These are phyloP conservation scores for Tychaedon coryphoeus DNA, from an alignment of 2,113 vertebrate genomes.

Conservation along the genomic window DNA sequence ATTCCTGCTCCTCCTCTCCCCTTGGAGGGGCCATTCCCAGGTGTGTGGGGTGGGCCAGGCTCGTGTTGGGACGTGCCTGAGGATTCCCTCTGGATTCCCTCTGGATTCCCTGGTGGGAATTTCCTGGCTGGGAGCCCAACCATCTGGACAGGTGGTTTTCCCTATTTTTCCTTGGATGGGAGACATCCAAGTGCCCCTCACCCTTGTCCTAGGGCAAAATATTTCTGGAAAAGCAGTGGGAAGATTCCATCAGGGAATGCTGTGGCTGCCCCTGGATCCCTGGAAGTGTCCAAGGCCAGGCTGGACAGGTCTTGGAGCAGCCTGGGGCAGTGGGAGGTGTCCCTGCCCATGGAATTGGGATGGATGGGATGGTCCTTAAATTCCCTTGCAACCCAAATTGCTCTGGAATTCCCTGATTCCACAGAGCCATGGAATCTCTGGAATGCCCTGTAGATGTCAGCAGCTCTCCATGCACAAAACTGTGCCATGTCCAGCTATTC, in stretches of 20 bases:
- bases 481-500: fast-evolving
- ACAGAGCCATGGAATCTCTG: not conserved
- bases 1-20: not conserved
- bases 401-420: not conserved
- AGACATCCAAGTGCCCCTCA: not conserved
- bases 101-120: not conserved
- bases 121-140: not conserved
- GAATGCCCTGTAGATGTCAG: slow-evolving; percentile 41
- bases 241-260: not conserved
- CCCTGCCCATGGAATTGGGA: not conserved
- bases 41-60: fast-evolving
- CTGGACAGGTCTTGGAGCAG: too few relatives aligned
- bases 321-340: not conserved
- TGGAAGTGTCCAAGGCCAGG: too few relatives aligned
- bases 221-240: not conserved
- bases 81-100: not conserved
- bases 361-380: not conserved
- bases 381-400: too few relatives aligned
- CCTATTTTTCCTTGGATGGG: not conserved
- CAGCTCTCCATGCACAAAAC: not conserved
- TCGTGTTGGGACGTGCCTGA: fast-evolving
- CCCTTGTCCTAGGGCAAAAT: not conserved
- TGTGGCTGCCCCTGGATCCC: too few relatives aligned
- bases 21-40: not conserved
- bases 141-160: not conserved